phyloP scores from a whole-genome alignment of 2,888 invertebrate genomes.

The Apamea epomidion region DNA sequence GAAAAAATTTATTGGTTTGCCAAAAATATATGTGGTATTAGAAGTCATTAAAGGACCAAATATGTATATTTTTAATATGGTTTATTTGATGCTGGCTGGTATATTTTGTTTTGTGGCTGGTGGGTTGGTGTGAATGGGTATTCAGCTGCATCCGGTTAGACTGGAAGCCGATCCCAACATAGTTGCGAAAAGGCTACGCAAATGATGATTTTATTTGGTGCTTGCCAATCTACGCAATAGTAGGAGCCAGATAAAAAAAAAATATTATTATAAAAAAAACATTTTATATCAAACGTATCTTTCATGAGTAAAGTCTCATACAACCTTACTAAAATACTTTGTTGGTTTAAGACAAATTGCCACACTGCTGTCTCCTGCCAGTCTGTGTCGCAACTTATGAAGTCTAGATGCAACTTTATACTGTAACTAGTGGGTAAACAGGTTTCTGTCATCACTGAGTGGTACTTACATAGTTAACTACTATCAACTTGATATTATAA shows the following conservation, averaged over 20 bases:
- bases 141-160: too few species aligned
- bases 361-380: constrained; percentile 28
- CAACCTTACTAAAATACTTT: constrained; percentile 4
- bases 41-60: not conserved
- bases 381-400: constrained; percentile 27
- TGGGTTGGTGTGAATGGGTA: too few species aligned
- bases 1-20: not conserved
- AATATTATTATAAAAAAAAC: too few species aligned
- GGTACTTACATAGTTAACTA: not conserved
- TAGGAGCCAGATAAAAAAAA: too few species aligned
- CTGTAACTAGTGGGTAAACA: constrained; percentile 16
- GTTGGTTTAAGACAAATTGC: constrained; percentile 31
- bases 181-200: too few species aligned
- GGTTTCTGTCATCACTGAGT: constrained; percentile 8
- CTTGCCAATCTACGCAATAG: too few species aligned
- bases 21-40: not conserved
- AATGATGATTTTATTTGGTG: not conserved
- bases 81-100: not conserved
- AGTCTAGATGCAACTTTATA: constrained; percentile 32
- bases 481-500: constrained; percentile 34
- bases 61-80: not conserved
- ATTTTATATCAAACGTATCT: not conserved
- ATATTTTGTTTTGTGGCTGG: too few species aligned
- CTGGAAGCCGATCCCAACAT: too few species aligned
- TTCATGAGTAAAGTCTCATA: not conserved